phyloP scores from a whole-genome alignment of 2,888 invertebrate species.

The Hirtodrosophila cameraria region DNA sequence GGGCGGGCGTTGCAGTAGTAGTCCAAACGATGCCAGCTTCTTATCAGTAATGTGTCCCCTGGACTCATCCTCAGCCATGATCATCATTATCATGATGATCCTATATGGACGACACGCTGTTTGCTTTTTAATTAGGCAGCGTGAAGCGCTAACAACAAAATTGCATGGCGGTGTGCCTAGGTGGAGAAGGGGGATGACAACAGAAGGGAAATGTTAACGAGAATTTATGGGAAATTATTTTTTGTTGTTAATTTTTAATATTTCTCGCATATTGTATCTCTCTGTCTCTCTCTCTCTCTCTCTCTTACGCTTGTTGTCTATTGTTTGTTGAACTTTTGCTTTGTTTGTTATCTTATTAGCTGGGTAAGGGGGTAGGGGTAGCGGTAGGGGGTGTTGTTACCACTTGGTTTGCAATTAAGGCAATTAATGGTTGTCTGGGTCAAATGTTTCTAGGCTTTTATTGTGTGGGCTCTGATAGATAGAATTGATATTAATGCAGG shows the following conservation, averaged over 20 bases:
- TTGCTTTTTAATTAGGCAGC: conserved; percentile 75
- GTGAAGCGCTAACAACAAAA: conserved; percentile 60
- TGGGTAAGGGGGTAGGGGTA: neutral
- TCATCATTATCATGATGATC: conserved; percentile 37
- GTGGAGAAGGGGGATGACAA: conserved; percentile 2
- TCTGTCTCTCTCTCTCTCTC: conserved; percentile 9
- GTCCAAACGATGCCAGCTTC: conserved; percentile 14
- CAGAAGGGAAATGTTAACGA: conserved; percentile 60
- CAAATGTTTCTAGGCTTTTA: conserved; percentile 37
- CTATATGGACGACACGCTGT: conserved; percentile 54
- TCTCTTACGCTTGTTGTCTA: conserved; percentile 33
- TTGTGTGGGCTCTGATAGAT: conserved; percentile 45
- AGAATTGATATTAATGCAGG: conserved; percentile 71
- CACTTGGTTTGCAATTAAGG: conserved; percentile 65
- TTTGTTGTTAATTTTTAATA: conserved; percentile 77
- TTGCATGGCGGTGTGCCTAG: conserved; percentile 45
- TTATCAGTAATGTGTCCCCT: conserved; percentile 57
- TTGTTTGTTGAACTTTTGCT: conserved; percentile 43
- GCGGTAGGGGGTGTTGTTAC: conserved; percentile 5
- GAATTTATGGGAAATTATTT: conserved; percentile 80
- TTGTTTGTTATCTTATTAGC: conserved; percentile 62
- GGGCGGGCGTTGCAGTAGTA: neutral
- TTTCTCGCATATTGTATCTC: conserved; percentile 43
- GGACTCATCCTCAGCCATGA: conserved; percentile 21
- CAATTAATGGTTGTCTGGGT: conserved; percentile 63